phyloP scores from a whole-genome alignment of 2,888 invertebrate species.

The Pseudococcus longispinus region DNA sequence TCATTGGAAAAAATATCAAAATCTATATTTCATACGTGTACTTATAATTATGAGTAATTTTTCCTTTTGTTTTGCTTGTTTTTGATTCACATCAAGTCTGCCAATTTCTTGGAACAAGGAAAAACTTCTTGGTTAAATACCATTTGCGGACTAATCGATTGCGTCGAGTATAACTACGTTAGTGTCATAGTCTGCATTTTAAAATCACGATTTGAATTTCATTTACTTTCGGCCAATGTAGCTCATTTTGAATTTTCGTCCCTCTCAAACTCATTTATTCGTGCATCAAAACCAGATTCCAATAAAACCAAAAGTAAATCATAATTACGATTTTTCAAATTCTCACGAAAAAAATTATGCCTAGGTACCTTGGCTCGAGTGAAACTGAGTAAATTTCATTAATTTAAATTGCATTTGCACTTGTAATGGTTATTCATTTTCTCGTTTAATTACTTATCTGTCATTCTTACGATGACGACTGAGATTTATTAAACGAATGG shows the following conservation, averaged over 20 bases:
- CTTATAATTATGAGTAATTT: not conserved
- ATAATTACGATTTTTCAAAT: not conserved
- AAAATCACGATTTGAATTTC: not conserved
- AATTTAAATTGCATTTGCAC: not conserved
- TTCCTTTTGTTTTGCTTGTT: conserved; percentile 29
- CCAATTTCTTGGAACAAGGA: not conserved
- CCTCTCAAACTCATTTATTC: not conserved
- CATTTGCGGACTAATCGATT: conserved; percentile 16
- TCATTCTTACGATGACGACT: not conserved
- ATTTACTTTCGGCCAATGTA: not conserved
- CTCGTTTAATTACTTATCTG: not conserved
- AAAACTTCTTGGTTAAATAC: conserved; percentile 1
- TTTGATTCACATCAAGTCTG: not conserved
- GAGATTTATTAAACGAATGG: not conserved
- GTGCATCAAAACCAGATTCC: not conserved
- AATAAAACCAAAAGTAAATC: not conserved
- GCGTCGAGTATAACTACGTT: not conserved
- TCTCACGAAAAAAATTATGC: not conserved
- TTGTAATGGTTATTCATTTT: too few relatives aligned
- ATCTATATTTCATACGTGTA: not conserved
- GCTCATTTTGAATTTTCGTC: not conserved
- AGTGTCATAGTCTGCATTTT: not conserved
- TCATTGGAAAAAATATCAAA: too few relatives aligned
- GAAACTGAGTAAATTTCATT: not conserved
- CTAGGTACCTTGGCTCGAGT: not conserved